Percentiles rank a stretch among this genome's conserved stretches.
Evolutionary conservation across 64 coral and sea anemone species (phyloP).

Genomic region (Pocillopora damicornis): DNA sequence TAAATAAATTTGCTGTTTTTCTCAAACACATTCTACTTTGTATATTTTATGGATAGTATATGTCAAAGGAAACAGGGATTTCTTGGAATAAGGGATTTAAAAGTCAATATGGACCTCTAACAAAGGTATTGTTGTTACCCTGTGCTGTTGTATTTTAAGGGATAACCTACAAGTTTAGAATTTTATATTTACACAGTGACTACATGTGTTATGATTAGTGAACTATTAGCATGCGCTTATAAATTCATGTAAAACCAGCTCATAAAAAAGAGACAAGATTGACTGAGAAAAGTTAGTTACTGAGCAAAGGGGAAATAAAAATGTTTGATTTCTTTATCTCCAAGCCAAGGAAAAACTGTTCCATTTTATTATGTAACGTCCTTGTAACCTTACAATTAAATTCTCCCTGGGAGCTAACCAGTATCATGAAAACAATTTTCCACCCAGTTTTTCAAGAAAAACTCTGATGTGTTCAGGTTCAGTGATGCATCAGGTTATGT

Average conservation of each 20-base stretch:
- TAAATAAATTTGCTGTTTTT: not conserved
- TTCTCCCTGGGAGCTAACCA: not conserved
- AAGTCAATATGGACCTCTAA: constrained; percentile 67
- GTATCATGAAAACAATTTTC: not conserved
- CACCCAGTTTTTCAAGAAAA: constrained; percentile 72
- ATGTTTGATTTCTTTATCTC: too few species aligned
- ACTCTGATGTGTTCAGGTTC: constrained; percentile 59
- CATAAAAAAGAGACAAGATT: too few species aligned
- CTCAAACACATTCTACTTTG: too few species aligned
- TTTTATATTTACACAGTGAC: not conserved
- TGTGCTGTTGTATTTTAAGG: not conserved
- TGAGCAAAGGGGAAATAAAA: too few species aligned
- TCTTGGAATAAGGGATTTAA: constrained; percentile 79
- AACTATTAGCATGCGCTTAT: not conserved
- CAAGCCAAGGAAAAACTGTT: too few species aligned
- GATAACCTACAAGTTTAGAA: not conserved
- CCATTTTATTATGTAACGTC: too few species aligned
- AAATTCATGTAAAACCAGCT: too few species aligned
- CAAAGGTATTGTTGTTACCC: constrained; percentile 49
- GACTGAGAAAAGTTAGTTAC: too few species aligned
- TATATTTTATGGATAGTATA: constrained; percentile 21
- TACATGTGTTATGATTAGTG: not conserved
- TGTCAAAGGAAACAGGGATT: constrained; percentile 66
- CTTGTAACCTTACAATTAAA: too few species aligned
- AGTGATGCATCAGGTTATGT: constrained; percentile 35